Evolutionary conservation across 2,113 vertebrate genomes (phyloP).

Genomic region (Onychorhynchus coronatus): DNA sequence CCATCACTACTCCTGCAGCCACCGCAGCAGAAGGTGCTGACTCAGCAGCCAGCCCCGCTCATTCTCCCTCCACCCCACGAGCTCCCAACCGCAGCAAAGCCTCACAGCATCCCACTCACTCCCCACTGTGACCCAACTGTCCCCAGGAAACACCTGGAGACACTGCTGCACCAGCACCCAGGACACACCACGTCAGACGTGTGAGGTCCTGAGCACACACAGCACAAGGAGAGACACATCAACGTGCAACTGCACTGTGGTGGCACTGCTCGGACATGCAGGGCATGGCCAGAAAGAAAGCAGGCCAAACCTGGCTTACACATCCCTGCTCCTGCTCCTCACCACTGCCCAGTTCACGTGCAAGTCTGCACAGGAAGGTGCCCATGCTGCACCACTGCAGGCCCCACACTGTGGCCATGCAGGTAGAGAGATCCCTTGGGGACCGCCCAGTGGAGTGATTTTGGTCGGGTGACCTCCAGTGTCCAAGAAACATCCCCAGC

Average conservation of each 20-base stretch:
- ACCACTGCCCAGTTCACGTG: neutral
- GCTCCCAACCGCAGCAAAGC: neutral
- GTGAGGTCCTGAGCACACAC: neutral
- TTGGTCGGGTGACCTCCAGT: neutral
- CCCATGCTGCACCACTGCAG: fast-evolving
- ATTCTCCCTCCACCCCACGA: neutral
- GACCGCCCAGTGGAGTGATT: neutral
- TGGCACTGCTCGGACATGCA: neutral
- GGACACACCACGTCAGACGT: neutral
- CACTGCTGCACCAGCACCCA: neutral
- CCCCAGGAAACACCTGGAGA: neutral
- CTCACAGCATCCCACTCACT: neutral
- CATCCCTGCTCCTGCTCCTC: neutral
- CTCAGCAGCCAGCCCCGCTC: neutral
- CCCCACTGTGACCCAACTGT: fast-evolving
- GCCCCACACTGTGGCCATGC: neutral
- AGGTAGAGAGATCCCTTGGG: neutral
- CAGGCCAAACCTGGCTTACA: neutral
- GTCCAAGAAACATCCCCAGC: neutral
- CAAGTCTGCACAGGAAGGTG: neutral
- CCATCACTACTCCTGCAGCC: neutral
- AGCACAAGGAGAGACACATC: fast-evolving
- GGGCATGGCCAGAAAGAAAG: neutral
- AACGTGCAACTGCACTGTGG: fast-evolving
- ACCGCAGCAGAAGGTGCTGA: neutral